These are phyloP conservation scores for Pseudotriccus pelzelni DNA, from an alignment of 2,797 vertebrate species.

Conservation along the genomic window DNA sequence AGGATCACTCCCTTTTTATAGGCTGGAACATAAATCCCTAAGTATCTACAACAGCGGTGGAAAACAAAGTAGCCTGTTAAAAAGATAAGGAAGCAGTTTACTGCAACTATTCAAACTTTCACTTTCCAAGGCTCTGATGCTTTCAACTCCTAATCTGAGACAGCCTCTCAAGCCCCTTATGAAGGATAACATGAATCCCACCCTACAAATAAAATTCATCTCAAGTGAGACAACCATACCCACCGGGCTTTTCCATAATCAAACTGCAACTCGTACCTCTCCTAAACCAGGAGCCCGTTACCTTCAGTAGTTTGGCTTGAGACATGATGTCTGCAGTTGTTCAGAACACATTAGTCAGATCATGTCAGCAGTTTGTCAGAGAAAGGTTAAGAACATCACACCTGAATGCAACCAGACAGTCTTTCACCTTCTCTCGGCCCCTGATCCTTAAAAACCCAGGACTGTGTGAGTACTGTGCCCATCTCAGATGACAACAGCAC, in stretches of 20 bases:
- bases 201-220: neutral
- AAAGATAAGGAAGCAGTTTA: conserved; percentile 8
- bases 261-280: neutral
- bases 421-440: conserved; percentile 33
- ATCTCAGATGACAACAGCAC: neutral
- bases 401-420: conserved; percentile 57
- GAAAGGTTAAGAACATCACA: conserved; percentile 58
- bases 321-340: conserved; percentile 39
- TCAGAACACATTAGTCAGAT: conserved; percentile 61
- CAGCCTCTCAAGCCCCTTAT: neutral
- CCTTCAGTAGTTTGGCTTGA: neutral
- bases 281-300: neutral
- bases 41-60: neutral
- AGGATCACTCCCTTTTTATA: conserved; percentile 43
- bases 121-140: neutral
- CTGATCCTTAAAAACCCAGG: neutral
- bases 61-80: conserved; percentile 43
- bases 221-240: neutral
- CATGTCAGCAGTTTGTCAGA: conserved; percentile 62
- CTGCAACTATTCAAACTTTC: neutral
- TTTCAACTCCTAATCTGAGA: neutral
- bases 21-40: conserved; percentile 19
- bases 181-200: neutral
- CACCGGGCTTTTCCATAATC: neutral
- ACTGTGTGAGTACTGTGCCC: neutral